Base-by-base conservation (phyloP, 1,140 invertebrate genomes). In the Macrostomum lignano region DNA sequence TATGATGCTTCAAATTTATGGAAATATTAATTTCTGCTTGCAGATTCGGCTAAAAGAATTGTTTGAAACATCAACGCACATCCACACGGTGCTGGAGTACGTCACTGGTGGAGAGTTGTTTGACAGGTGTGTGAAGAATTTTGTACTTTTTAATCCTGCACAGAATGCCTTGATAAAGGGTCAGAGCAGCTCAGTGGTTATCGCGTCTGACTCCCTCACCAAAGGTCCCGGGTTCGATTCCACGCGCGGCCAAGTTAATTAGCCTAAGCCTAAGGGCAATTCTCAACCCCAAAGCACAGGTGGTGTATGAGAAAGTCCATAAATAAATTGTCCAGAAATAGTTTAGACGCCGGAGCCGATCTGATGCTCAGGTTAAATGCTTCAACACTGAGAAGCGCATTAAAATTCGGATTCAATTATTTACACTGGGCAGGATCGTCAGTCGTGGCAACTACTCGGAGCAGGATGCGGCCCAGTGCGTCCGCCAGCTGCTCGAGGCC, bases 401-500 rank as follows among this genome's bases (percentile, higher is more conserved):
- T n/a, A n/a, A n/a, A 5, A 25, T 34, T 35, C 17, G 17, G 10
- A 21, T 14, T 34, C 31, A n/a, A 23, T 30, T 13, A 13, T 22
- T 25, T 33, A 34, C 15, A 5, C 11, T 21, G 41, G 40, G 13
- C 33, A 53, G 61, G 36, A 61, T 65, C 37, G 60, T 62, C 1
- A 48, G 51, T 6, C 39, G 53, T 24, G 60, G 60, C 1, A 49
- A 45, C 34, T 63, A 63, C 44, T 57, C 49, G 25, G 62, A 65
- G 39, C 52, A 50, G 36, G 61, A 63, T 46, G 61, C 62, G 7
- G 52, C 62, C 2, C 39, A 43, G 25, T 55, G 57, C 17, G 45
- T 93, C 74, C 67, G 79, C 36, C 82, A 93, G 63, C 78, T 91
- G 38, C 60, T 91, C 39, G 81, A 88, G 55, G 79, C 79, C 1